phyloP scores from a whole-genome alignment of 1,140 invertebrate species.

The Eumaeus atala region DNA sequence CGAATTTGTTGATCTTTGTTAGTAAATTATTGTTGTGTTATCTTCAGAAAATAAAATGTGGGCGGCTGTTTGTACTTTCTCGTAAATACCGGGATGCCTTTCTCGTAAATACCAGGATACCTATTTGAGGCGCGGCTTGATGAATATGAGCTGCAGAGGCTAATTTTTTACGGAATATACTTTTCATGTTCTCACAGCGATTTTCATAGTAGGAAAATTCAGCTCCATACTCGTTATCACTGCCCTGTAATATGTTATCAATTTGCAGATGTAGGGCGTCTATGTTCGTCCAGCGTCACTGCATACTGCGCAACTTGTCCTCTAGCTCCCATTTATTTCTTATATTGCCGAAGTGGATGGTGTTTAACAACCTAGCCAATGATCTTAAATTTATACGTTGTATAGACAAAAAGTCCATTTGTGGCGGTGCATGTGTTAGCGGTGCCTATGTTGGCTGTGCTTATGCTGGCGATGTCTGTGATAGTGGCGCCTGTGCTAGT shows the following conservation, averaged over 20 bases:
- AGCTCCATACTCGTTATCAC: conserved; percentile 13
- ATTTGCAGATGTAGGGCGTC: background rate
- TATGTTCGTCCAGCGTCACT: background rate
- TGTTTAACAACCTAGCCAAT: conserved; percentile 14
- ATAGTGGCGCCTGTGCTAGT: background rate
- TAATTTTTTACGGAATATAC: conserved; percentile 14
- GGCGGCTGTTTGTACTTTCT: conserved; percentile 19
- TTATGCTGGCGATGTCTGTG: background rate
- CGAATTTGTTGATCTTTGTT: conserved; percentile 23
- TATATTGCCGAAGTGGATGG: conserved; percentile 15
- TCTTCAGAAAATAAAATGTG: conserved; percentile 18
- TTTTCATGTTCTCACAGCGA: conserved; percentile 16
- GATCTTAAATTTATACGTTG: conserved; percentile 22
- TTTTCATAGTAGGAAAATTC: conserved; percentile 19
- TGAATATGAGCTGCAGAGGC: conserved; percentile 14
- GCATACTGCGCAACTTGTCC: background rate
- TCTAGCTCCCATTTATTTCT: conserved; percentile 20
- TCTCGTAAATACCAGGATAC: conserved; percentile 16
- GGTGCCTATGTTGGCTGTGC: background rate
- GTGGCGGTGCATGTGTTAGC: background rate
- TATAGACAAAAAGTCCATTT: conserved; percentile 8
- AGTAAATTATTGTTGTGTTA: conserved; percentile 14
- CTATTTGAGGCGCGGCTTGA: conserved; percentile 18
- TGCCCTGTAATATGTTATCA: conserved; percentile 18
- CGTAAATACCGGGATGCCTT: conserved; percentile 20